A percentile compares a stretch with the other conserved stretches of the same genome.
phyloP scores from a whole-genome alignment of 2,888 invertebrate genomes.

The Amiota communis region DNA sequence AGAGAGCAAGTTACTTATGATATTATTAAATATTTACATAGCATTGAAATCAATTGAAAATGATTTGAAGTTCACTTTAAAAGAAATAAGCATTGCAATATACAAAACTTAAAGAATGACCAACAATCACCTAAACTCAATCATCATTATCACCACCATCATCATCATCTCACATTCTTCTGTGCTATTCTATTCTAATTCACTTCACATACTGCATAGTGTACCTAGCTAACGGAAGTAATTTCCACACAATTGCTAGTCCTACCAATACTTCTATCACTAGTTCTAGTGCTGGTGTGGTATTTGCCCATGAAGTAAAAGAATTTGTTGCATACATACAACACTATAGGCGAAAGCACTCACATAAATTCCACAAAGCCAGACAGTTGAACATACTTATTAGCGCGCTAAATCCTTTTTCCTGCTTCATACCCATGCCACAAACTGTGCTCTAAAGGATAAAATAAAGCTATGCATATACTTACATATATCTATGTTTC shows the following conservation, averaged over 20 bases:
- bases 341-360: neutral
- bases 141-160: too few species aligned
- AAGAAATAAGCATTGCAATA: too few species aligned
- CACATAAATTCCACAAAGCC: conserved; percentile 14
- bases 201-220: neutral
- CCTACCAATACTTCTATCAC: too few species aligned
- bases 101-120: too few species aligned
- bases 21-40: conserved; percentile 2
- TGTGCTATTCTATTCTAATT: neutral
- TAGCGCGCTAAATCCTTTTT: conserved; percentile 22
- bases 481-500: neutral
- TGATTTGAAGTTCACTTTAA: too few species aligned
- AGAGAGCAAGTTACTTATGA: neutral
- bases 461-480: neutral
- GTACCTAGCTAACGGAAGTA: neutral
- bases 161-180: neutral
- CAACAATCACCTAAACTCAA: too few species aligned
- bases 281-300: neutral
- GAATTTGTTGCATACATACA: conserved; percentile 7
- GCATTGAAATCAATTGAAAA: too few species aligned
- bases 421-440: neutral
- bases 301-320: too few species aligned
- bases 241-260: conserved; percentile 18
- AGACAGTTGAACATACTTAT: conserved; percentile 27
- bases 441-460: conserved; percentile 1